These are phyloP conservation scores for Drosophila varians DNA, from an alignment of 1,140 invertebrate species.

Conservation along the genomic window DNA sequence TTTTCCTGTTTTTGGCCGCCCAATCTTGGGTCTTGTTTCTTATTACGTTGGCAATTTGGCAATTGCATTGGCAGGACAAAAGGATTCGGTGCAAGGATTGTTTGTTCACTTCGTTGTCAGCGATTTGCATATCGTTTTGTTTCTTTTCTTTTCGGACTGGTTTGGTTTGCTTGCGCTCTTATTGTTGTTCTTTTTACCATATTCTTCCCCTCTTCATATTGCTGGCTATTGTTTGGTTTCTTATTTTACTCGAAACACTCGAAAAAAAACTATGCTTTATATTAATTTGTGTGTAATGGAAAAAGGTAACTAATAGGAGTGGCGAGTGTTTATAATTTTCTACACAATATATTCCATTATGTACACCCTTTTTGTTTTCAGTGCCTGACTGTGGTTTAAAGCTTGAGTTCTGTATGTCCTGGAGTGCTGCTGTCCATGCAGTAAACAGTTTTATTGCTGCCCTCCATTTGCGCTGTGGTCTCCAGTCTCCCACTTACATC, in stretches of 20 bases:
- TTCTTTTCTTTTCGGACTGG: background rate
- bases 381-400: background rate
- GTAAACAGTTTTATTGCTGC: conserved; percentile 66
- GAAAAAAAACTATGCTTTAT: background rate
- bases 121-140: conserved; percentile 60
- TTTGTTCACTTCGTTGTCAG: conserved; percentile 49
- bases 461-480: conserved; percentile 55
- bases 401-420: background rate
- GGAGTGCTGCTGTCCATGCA: conserved; percentile 34
- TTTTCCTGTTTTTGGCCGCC: conserved; percentile 1
- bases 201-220: conserved; percentile 27
- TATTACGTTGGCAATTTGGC: conserved; percentile 49
- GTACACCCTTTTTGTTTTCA: too few species aligned
- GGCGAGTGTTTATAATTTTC: too few species aligned
- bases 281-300: too few species aligned
- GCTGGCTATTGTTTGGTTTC: conserved; percentile 34
- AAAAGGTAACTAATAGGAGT: too few species aligned
- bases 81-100: conserved; percentile 34
- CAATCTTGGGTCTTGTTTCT: conserved; percentile 31
- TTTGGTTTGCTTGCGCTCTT: background rate
- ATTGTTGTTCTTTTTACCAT: conserved; percentile 27
- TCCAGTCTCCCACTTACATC: background rate
- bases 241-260: conserved; percentile 16
- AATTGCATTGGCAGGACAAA: conserved; percentile 43
- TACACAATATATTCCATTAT: too few species aligned